Conservation (phyloP, 53 echinoderm and acorn worm genomes). For the Antedon mediterranea region DNA sequence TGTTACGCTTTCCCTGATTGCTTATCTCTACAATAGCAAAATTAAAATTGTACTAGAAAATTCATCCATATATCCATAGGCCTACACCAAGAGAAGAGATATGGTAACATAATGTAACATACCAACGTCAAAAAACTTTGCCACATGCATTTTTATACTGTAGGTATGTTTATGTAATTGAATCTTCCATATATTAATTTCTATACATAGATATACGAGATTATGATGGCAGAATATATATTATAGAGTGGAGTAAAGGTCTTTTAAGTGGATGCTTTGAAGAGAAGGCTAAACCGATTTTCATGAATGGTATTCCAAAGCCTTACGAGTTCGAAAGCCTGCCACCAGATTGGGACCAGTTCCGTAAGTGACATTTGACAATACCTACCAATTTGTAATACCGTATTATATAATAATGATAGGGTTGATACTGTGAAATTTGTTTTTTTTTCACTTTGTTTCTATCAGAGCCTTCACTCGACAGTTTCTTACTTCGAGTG, state of each 20-base stretch:
- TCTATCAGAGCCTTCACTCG: conserved; percentile 38
- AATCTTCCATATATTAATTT: not conserved
- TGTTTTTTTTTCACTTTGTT: not conserved
- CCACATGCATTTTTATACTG: too few species aligned
- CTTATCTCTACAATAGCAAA: too few species aligned
- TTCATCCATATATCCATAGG: too few species aligned
- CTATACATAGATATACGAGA: conserved; percentile 44
- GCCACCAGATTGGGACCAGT: conserved; percentile 80
- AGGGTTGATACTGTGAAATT: not conserved
- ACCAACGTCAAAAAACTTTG: too few species aligned
- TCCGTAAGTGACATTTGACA: conserved; percentile 70
- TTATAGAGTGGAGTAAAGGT: conserved; percentile 56
- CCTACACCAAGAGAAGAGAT: too few species aligned
- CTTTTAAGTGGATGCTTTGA: conserved; percentile 45
- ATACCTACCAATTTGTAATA: too few species aligned
- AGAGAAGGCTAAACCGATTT: conserved; percentile 50
- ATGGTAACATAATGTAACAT: too few species aligned
- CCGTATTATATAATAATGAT: conserved; percentile 7
- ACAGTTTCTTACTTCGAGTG: conserved; percentile 54
- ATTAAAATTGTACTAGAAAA: too few species aligned
- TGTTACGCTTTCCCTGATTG: too few species aligned
- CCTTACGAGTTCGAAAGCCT: conserved; percentile 46
- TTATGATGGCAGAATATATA: conserved; percentile 30
- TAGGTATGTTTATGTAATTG: not conserved
- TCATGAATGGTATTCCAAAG: conserved; percentile 56